These are phyloP conservation scores for Petaurus breviceps DNA, from an alignment of 2,113 vertebrate genomes.

Conservation along the genomic window DNA sequence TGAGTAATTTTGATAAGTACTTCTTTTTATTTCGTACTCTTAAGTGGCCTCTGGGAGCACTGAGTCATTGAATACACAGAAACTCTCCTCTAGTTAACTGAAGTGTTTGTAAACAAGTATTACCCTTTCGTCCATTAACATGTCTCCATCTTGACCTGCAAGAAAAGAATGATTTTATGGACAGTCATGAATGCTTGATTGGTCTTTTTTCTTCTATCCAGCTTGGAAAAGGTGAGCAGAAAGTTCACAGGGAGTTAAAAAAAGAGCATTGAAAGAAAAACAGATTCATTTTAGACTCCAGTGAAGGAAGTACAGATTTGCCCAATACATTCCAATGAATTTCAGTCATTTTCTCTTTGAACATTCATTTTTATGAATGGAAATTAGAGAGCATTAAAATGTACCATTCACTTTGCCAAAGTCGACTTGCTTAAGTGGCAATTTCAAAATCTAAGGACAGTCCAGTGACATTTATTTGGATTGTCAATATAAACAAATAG, in stretches of 20 bases:
- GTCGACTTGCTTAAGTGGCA: not conserved
- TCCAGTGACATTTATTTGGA: not conserved
- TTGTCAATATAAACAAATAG: not conserved
- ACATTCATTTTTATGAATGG: not conserved
- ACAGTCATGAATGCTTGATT: constrained; percentile 61
- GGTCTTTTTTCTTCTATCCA: constrained; percentile 56
- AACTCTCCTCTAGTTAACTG: constrained; percentile 67
- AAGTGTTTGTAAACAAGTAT: constrained; percentile 83
- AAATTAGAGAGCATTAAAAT: not conserved
- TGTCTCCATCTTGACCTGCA: constrained; percentile 77
- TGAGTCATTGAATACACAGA: constrained; percentile 58
- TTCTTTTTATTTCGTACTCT: constrained; percentile 65
- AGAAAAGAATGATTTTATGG: constrained; percentile 61
- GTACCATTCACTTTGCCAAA: not conserved
- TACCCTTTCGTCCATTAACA: constrained; percentile 78
- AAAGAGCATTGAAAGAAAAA: not conserved
- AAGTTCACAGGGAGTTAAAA: constrained; percentile 6
- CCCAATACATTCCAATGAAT: constrained; percentile 30
- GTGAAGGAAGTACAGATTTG: constrained; percentile 30
- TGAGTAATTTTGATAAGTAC: constrained; percentile 78
- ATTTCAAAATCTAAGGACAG: not conserved
- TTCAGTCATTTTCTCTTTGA: constrained; percentile 7
- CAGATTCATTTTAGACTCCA: not conserved
- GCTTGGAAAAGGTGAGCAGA: constrained; percentile 38
- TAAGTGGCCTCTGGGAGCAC: constrained; percentile 70